Conservation (phyloP, 2,113 vertebrate species). For the Dromas ardeola region DNA sequence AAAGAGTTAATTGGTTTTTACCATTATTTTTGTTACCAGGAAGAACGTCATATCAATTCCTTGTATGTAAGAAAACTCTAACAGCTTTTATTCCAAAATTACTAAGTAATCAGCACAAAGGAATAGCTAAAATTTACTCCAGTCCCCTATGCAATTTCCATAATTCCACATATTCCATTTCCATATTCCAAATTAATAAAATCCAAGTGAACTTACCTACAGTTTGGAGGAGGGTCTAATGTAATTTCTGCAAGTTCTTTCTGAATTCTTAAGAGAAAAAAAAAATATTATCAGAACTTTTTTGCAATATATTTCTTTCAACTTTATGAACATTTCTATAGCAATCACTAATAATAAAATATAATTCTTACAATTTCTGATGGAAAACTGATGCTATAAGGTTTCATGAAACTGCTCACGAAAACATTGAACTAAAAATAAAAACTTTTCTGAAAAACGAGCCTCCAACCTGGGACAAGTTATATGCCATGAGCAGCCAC, state of each 20-base stretch:
- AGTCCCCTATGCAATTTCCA: neutral
- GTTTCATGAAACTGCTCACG: neutral
- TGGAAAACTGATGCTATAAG: neutral
- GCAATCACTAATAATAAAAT: neutral
- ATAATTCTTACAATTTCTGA: neutral
- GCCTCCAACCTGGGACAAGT: neutral
- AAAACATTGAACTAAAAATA: neutral
- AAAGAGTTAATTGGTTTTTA: neutral
- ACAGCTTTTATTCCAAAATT: neutral
- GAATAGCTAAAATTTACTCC: neutral
- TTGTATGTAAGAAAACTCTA: neutral
- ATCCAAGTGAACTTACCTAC: conserved; percentile 87
- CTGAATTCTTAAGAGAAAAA: conserved; percentile 87
- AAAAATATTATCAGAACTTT: conserved; percentile 15
- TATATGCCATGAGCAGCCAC: neutral
- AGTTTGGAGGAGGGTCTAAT: conserved; percentile 97
- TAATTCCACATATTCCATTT: neutral
- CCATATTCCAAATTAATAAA: conserved; percentile 52
- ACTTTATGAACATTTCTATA: conserved; percentile 2
- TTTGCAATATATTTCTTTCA: neutral
- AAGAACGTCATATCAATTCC: neutral
- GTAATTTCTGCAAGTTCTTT: conserved; percentile 99
- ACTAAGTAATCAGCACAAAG: neutral
- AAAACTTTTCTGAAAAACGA: neutral
- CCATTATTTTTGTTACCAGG: neutral